Conservation (phyloP, 2,888 invertebrate species). For the Gasteruption jaculator region DNA sequence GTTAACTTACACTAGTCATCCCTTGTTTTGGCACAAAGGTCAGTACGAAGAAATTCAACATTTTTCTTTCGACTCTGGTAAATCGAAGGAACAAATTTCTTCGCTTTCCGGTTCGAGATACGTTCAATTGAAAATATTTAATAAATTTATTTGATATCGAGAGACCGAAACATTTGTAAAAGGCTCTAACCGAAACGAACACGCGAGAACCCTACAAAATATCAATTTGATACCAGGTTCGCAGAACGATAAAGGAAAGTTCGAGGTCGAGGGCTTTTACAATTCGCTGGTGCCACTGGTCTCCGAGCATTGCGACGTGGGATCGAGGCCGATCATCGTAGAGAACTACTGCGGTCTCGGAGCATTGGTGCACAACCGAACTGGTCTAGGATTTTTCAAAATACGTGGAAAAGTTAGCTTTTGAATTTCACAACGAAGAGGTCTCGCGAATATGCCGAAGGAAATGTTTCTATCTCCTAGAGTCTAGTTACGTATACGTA, state of each 20-base stretch:
- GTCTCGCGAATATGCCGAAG: too few relatives aligned
- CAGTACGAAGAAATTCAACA: conserved; percentile 28
- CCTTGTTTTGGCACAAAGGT: conserved; percentile 72
- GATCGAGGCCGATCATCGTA: conserved; percentile 68
- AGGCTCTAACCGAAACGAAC: too few relatives aligned
- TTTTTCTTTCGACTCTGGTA: too few relatives aligned
- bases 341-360: conserved; percentile 78
- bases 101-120: too few relatives aligned
- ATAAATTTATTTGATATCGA: too few relatives aligned
- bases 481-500: too few relatives aligned
- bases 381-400: conserved; percentile 80
- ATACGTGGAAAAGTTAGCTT: conserved; percentile 83
- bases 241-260: conserved; percentile 36
- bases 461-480: too few relatives aligned
- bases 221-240: conserved; percentile 26
- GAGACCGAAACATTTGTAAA: too few relatives aligned
- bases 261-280: conserved; percentile 39
- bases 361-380: conserved; percentile 77
- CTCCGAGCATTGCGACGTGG: conserved; percentile 55
- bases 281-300: conserved; percentile 34
- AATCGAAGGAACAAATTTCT: too few relatives aligned
- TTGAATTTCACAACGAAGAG: too few relatives aligned
- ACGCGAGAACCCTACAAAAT: too few relatives aligned
- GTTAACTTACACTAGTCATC: conserved; percentile 76
- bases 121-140: too few relatives aligned